Percentiles rank a stretch among this genome's conserved stretches.
Conservation (phyloP, 2,888 invertebrate genomes). For the Epiblema foenella region DNA sequence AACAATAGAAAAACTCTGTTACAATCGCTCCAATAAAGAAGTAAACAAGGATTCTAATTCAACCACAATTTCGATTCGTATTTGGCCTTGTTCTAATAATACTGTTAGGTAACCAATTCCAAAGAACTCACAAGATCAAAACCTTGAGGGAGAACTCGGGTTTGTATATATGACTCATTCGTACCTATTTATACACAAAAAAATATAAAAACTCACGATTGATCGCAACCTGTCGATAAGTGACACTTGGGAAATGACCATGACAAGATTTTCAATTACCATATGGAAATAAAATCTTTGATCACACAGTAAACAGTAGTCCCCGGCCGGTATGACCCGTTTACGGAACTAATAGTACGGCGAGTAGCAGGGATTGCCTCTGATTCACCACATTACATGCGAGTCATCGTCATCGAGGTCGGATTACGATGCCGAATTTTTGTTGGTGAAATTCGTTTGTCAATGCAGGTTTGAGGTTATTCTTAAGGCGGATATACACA, state of each 20-base stretch:
- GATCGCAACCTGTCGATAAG: neutral
- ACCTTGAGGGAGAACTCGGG: neutral
- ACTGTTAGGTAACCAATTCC: neutral
- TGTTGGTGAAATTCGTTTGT: constrained; percentile 31
- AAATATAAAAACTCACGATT: neutral
- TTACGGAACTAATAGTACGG: constrained; percentile 67
- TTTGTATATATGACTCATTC: neutral
- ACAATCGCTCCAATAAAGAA: too few species aligned
- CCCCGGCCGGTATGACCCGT: constrained; percentile 67
- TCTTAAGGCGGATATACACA: neutral
- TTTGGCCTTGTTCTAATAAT: neutral
- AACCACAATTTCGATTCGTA: neutral
- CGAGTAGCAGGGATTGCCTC: constrained; percentile 70
- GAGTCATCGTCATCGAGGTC: constrained; percentile 25
- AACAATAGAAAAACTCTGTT: too few species aligned
- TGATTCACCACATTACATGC: constrained; percentile 64
- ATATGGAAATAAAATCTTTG: neutral
- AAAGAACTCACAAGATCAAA: neutral
- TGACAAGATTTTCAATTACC: constrained; percentile 4
- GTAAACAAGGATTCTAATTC: neutral
- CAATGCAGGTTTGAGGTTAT: constrained; percentile 7
- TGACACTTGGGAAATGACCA: neutral
- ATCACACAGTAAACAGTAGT: constrained; percentile 29
- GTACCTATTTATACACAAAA: neutral
- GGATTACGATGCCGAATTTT: constrained; percentile 32